phyloP scores from a whole-genome alignment of 1,140 invertebrate genomes.

The Drosophila funebris region DNA sequence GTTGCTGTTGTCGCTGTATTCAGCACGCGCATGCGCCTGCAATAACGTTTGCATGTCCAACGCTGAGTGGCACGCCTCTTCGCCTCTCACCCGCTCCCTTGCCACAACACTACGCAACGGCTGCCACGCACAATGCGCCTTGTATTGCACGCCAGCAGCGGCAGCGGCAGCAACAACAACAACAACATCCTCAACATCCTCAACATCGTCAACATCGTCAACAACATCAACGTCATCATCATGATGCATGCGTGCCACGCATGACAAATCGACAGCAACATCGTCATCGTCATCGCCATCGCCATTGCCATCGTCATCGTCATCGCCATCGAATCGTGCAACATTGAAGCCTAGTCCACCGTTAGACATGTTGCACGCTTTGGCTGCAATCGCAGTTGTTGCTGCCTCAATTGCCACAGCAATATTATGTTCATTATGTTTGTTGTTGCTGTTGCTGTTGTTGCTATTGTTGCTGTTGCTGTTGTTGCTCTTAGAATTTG shows the following conservation, averaged over 20 bases:
- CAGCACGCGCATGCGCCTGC: constrained; percentile 71
- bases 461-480: constrained; percentile 10
- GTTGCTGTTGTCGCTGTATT: constrained; percentile 62
- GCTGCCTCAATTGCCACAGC: constrained; percentile 7
- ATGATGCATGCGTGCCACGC: constrained; percentile 51
- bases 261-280: constrained; percentile 46
- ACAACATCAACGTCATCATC: no score
- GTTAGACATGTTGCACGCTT: constrained; percentile 41
- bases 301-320: background rate
- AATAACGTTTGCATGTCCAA: constrained; percentile 30
- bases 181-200: no score
- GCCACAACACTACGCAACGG: constrained; percentile 7
- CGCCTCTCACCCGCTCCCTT: background rate
- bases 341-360: constrained; percentile 57
- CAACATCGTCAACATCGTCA: constrained; percentile 5
- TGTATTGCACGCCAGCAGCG: constrained; percentile 44
- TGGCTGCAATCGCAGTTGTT: background rate
- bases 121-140: constrained; percentile 56
- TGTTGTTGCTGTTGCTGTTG: background rate
- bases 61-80: constrained; percentile 48
- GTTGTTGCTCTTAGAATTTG: constrained; percentile 36
- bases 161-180: constrained; percentile 13
- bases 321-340: constrained; percentile 11
- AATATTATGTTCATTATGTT: background rate
- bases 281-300: no score